These are phyloP conservation scores for Pungitius pungitius DNA, from an alignment of 2,113 vertebrate species.

Conservation along the genomic window DNA sequence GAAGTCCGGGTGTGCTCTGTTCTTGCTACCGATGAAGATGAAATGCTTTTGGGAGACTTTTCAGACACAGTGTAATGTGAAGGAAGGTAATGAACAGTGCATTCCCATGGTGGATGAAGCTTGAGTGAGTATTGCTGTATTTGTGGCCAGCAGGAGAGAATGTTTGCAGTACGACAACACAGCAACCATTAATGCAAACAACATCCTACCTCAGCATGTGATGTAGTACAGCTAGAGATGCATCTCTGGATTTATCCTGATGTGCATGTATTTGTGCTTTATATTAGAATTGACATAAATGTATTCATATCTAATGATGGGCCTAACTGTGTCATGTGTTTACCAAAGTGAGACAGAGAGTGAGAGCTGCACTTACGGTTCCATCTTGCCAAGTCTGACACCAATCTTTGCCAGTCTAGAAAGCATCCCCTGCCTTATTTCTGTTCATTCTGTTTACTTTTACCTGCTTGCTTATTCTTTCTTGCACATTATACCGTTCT, in stretches of 20 bases:
- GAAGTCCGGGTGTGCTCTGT: not conserved
- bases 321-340: slow-evolving; percentile 6
- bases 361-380: slow-evolving; percentile 41
- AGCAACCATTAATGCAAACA: not conserved
- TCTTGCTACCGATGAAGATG: slow-evolving; percentile 9
- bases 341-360: slow-evolving; percentile 17
- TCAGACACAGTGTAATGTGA: not conserved
- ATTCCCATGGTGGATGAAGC: not conserved
- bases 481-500: slow-evolving; percentile 19
- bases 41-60: not conserved
- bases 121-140: not conserved
- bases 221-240: not conserved
- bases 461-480: slow-evolving; percentile 39
- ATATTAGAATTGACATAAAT: not conserved
- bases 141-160: not conserved
- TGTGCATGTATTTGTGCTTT: not conserved
- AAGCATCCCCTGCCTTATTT: slow-evolving; percentile 30
- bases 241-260: not conserved
- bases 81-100: not conserved
- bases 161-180: slow-evolving; percentile 2
- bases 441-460: slow-evolving; percentile 30
- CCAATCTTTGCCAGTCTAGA: slow-evolving; percentile 33
- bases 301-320: slow-evolving; percentile 17
- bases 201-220: not conserved
- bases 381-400: slow-evolving; percentile 53